phyloP scores from a whole-genome alignment of 2,797 vertebrate genomes.

The Poeciliopsis paucimaculata region DNA sequence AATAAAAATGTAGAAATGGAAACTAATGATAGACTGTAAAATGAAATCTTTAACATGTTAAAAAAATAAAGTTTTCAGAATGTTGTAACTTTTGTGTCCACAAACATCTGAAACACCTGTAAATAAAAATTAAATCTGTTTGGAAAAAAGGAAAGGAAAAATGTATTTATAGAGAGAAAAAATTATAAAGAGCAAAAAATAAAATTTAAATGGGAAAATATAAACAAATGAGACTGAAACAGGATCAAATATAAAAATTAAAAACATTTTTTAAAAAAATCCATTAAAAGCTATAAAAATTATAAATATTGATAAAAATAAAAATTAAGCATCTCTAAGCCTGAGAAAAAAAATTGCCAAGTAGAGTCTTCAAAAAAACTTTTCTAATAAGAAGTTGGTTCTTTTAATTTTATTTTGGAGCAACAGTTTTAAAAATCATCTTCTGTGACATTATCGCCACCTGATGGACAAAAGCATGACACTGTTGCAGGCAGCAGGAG shows the following conservation, averaged over 20 bases:
- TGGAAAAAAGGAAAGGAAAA: neutral
- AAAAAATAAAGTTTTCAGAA: neutral
- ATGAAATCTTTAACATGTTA: neutral
- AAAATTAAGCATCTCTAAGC: neutral
- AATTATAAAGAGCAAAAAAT: neutral
- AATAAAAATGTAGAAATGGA: neutral
- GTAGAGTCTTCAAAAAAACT: neutral
- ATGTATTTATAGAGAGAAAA: neutral
- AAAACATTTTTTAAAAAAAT: no score
- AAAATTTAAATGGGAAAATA: neutral
- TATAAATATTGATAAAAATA: neutral
- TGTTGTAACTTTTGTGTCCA: neutral
- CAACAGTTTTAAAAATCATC: neutral
- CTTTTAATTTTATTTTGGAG: neutral
- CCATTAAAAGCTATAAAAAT: no score
- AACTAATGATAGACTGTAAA: neutral
- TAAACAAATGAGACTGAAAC: neutral
- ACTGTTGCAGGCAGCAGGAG: neutral
- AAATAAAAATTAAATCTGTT: neutral
- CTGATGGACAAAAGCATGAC: neutral
- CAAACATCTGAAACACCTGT: neutral
- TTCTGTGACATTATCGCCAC: neutral
- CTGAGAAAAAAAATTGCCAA: neutral
- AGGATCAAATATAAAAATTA: neutral
- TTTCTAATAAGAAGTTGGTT: neutral